Evolutionary conservation across 2,888 invertebrate species (phyloP), one percentile per base, ranked within the genome.

Genomic region (Microchrysa polita): DNA sequence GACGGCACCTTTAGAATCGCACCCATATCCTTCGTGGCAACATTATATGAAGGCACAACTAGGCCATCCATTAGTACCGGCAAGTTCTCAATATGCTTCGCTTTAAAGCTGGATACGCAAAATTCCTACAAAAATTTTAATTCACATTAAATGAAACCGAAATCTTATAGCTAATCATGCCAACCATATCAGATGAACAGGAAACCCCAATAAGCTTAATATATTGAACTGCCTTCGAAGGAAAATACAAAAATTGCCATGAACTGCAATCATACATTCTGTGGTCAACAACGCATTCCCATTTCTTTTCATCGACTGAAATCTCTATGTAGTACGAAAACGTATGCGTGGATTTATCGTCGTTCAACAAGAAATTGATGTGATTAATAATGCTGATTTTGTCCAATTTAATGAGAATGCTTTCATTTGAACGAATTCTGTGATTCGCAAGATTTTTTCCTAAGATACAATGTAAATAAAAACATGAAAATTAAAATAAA

Each of bases 1-100:
- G 81, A 91, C 91, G 76, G 99, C 98, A 74, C 99, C 99, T 86
- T 99, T 98, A 57, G 92, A 91, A 1, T 98, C 98, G 99, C 98
- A 83, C 95, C 93, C 80, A 92, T 90, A 73, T 93, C 91, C 77
- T 94, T 90, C 0, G 96, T 95, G 65, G 98, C 98, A 61, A 99
- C 95, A 87, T 99, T 99, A 80, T 92, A 90, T 23, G 88, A 86
- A 12, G 98, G 98, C 80, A 92, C 91, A 81, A 92, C 87, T 79
- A 93, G 88, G 1, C 94, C 96, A 80, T 91, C 88, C 42, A 89
- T 84, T 77, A 97, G 87, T 80, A 90, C 89, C 79, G 95, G 93
- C 78, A 91, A 88, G 76, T 91, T 91, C 72, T 89, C 87, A 55
- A 93, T 93, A 85, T 92, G 97, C 87, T 91, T 89, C 75, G 97